A percentile compares a stretch with the other conserved stretches of the same genome.
These are phyloP conservation scores for Lysandra coridon DNA, from an alignment of 2,888 invertebrate genomes.

Conservation along the genomic window DNA sequence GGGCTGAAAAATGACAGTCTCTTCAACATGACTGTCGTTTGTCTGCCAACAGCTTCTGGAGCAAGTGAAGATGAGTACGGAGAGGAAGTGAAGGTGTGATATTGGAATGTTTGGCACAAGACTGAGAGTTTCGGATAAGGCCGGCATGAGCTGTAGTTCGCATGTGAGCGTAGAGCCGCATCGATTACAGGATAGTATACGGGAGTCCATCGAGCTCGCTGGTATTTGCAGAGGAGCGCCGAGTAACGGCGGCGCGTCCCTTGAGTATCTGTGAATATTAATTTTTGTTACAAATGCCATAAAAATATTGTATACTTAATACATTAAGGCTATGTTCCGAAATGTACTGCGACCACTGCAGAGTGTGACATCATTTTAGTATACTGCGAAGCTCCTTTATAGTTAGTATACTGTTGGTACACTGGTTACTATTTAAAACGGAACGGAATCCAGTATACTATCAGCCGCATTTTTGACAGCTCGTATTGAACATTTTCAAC, in stretches of 20 bases:
- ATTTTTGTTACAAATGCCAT: background rate
- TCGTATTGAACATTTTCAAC: no score
- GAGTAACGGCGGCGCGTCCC: slow-evolving; percentile 84
- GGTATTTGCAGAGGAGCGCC: slow-evolving; percentile 83
- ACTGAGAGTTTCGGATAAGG: slow-evolving; percentile 85
- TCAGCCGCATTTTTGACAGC: no score
- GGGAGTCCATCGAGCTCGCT: slow-evolving; percentile 55
- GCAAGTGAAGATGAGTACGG: slow-evolving; percentile 92
- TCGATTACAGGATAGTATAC: slow-evolving; percentile 80
- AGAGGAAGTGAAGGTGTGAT: slow-evolving; percentile 89
- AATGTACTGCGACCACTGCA: no score
- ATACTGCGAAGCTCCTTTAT: no score
- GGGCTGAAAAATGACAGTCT: slow-evolving; percentile 87
- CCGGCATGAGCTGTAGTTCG: slow-evolving; percentile 92
- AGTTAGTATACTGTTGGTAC: no score
- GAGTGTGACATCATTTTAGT: no score
- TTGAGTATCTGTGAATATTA: slow-evolving; percentile 83
- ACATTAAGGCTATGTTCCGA: no score
- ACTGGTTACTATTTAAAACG: no score
- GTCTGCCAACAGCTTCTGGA: slow-evolving; percentile 91
- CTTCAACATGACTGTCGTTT: slow-evolving; percentile 83
- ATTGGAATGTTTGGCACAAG: slow-evolving; percentile 78
- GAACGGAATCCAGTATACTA: no score
- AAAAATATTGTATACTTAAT: background rate
- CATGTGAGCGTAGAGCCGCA: slow-evolving; percentile 87